Base-by-base conservation (phyloP, 2,888 invertebrate genomes). In the Stegana nigrithorax region DNA sequence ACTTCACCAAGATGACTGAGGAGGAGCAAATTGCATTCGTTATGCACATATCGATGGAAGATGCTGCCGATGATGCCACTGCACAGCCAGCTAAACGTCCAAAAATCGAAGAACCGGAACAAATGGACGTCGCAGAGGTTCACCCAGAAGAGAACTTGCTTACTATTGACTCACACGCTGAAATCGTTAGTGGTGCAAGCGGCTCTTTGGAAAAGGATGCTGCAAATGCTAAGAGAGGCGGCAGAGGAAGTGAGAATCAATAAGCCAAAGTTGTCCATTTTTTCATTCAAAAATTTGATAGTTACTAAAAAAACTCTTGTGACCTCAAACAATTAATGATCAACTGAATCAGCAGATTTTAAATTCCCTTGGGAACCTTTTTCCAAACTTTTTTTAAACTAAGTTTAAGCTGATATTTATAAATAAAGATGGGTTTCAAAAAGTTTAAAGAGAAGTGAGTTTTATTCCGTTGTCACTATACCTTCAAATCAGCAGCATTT, bases 41-140 rank as follows among this genome's bases (percentile, higher is more conserved):
- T 19, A 95, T 99, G 93, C 96, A 97, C 85, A 98, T 99, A 96
- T 98, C 98, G n/a, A 95, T 99, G 93, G 95, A 96, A 85, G 93
- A 94, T 86, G 89, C 91, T 55, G 69, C 78, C 79, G 87, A 87
- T 74, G 88, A 88, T 55, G 81, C 82, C 10, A 82, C 81, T 4
- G 80, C 84, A 12, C 89, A 89, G 71, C 89, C 89, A 61, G 86
- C 88, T 14, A 86, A 86, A 64, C 88, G 89, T 23, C 86, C 88
- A 26, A 87, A 89, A 73, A 89, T 83, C 7, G 87, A 89, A 65
- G 86, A 90, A 63, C 89, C 89, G 23, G 85, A 85, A 7, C 88
- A 91, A 7, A 94, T 94, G 93, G 94, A 94, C 81, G 93, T 94
- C 0, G 92, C 93, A 63, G 93, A 94, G 81, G 96, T 96, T 83